These are phyloP conservation scores for Keiferia lycopersicella DNA, from an alignment of 2,888 invertebrate genomes.

Conservation along the genomic window DNA sequence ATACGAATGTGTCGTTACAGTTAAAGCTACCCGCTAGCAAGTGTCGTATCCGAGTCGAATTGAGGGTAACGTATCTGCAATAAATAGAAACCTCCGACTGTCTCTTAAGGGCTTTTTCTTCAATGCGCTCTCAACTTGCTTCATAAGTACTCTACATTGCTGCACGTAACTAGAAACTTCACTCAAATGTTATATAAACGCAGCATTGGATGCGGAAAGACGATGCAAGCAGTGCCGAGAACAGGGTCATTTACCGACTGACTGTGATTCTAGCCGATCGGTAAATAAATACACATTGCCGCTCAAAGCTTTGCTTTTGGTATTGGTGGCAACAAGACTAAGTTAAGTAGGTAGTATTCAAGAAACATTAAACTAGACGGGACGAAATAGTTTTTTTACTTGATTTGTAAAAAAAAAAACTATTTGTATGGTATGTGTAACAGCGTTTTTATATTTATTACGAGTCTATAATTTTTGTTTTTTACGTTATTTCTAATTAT, in stretches of 20 bases:
- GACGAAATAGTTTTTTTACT: too few species aligned
- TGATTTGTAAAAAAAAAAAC: too few species aligned
- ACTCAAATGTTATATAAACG: neutral
- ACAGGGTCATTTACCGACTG: neutral
- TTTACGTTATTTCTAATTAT: too few species aligned
- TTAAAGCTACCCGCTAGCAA: conserved; percentile 14
- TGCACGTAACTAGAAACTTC: neutral
- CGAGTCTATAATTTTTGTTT: too few species aligned
- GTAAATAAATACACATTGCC: conserved; percentile 16
- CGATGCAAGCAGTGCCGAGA: neutral
- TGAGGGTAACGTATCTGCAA: conserved; percentile 16
- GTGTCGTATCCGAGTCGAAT: conserved; percentile 16
- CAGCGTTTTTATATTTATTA: too few species aligned
- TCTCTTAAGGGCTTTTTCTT: neutral
- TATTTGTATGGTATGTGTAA: too few species aligned
- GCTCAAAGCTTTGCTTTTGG: neutral
- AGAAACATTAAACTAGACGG: too few species aligned
- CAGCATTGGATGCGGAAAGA: neutral
- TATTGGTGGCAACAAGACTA: neutral
- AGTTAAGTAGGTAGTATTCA: neutral
- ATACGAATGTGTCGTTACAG: neutral
- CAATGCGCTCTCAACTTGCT: neutral
- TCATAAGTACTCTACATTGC: neutral
- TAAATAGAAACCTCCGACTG: conserved; percentile 8
- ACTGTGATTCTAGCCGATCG: conserved; percentile 1